A percentile compares a stretch with the other conserved stretches of the same genome.
Evolutionary conservation across 2,888 invertebrate genomes (phyloP).

Genomic region (Trachelus tabidus): DNA sequence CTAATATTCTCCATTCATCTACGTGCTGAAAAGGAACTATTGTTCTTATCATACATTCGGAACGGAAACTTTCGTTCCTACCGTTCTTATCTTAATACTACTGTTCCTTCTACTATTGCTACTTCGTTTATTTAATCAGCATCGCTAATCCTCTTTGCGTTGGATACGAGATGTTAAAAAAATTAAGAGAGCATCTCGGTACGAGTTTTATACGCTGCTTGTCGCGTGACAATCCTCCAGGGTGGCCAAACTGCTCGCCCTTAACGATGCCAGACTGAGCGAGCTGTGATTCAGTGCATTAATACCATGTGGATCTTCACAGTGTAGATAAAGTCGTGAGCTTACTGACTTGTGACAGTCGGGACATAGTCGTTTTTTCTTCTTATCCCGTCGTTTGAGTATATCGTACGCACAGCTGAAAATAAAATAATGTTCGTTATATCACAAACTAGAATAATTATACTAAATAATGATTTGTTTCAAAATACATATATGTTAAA

Average conservation of each 20-base stretch:
- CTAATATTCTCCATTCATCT: background rate
- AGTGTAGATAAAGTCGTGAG: constrained; percentile 74
- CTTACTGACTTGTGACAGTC: constrained; percentile 77
- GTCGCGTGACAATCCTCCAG: constrained; percentile 64
- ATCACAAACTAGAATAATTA: background rate
- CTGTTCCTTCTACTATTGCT: background rate
- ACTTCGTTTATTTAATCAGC: background rate
- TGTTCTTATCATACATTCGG: background rate
- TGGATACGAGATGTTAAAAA: background rate
- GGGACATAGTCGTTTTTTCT: constrained; percentile 75
- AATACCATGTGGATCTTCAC: constrained; percentile 64
- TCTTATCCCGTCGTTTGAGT: constrained; percentile 73
- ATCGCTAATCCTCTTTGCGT: background rate
- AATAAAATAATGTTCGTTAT: constrained; percentile 10
- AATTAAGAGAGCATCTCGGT: background rate
- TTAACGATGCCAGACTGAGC: constrained; percentile 65
- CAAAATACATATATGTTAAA: background rate
- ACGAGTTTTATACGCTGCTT: constrained; percentile 58
- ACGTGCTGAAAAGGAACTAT: background rate
- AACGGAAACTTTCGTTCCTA: background rate
- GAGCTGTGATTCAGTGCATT: constrained; percentile 65
- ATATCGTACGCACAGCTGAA: constrained; percentile 77
- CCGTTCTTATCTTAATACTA: background rate
- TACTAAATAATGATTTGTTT: background rate
- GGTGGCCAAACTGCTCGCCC: constrained; percentile 63